phyloP scores from a whole-genome alignment of 37 sponge, comb jelly and placozoan genomes.

The Chondrilla cf. caribensis region DNA sequence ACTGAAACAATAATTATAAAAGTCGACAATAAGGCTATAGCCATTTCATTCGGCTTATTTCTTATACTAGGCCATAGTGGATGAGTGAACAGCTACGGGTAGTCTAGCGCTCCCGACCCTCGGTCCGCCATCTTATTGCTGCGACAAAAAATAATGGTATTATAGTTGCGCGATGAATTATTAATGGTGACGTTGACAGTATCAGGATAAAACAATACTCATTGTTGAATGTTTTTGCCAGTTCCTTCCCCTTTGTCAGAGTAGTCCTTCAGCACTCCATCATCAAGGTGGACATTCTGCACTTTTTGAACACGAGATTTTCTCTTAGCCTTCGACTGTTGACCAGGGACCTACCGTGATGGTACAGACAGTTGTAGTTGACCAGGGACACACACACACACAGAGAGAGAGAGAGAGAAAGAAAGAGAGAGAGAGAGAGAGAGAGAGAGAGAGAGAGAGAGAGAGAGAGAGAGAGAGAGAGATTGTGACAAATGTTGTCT shows the following conservation, averaged over 20 bases:
- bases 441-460: not conserved
- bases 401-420: not conserved
- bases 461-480: not conserved
- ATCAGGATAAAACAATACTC: not conserved
- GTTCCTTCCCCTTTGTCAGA: constrained; percentile 21
- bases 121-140: too few species aligned
- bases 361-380: not conserved
- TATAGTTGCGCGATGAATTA: too few species aligned
- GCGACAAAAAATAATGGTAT: too few species aligned
- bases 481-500: too few species aligned
- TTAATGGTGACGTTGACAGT: too few species aligned
- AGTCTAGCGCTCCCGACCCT: too few species aligned
- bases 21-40: too few species aligned
- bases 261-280: constrained; percentile 62
- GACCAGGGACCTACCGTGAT: constrained; percentile 19
- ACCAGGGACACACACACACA: not conserved
- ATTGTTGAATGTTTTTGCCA: not conserved
- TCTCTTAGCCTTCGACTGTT: constrained; percentile 22
- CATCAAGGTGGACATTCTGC: constrained; percentile 62
- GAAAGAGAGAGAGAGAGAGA: too few species aligned
- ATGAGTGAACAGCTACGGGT: too few species aligned
- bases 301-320: constrained; percentile 41
- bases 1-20: not conserved
- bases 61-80: too few species aligned
- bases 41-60: too few species aligned